Evolutionary conservation across 2,888 invertebrate genomes (phyloP), one percentile per base, ranked within the genome.

Genomic region (Limnephilus lunatus): DNA sequence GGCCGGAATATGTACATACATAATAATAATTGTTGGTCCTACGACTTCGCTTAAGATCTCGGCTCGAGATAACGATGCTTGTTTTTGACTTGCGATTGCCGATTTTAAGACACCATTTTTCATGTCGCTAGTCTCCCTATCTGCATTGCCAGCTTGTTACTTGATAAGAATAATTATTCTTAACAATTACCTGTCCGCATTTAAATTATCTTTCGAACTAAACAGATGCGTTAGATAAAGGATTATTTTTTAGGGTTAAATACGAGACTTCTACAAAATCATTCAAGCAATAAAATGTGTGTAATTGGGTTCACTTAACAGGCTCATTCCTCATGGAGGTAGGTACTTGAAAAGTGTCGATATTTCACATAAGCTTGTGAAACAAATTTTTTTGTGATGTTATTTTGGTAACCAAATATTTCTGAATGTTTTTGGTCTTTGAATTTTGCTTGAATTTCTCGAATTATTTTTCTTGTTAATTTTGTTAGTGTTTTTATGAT

Each of bases 21-120:
- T n/a, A n/a, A 68, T 68, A n/a, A 68, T 68, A 68, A 68, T 68
- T 68, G 68, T 68, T 68, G 68, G 68, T 68, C 25, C 25, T 68
- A 25, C 68, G 68, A 68, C 25, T 68, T 5, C 68, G 25, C 68
- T 68, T 68, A 68, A 25, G 68, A 68, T 68, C 68, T 68, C n/a
- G 9, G 1, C 25, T 68, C 68, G 53, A 68, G 68, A 68, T 68
- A 68, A 25, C 9, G 68, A 1, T 68, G 2, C 9, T 68, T 68
- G 68, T 68, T 68, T 68, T 68, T 68, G 68, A 68, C 68, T 68
- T 68, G 68, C 68, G 68, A 68, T 68, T n/a, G 68, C 68, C 68
- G n/a, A 68, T 68, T 68, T 68, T 68, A 9, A 68, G n/a, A 9
- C 9, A 25, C 25, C 25, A 68, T 68, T 68, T 68, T 68, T 68